Evolutionary conservation across 2,888 invertebrate genomes (phyloP), one percentile per base, ranked within the genome.

Genomic region (Girardia tigrina): DNA sequence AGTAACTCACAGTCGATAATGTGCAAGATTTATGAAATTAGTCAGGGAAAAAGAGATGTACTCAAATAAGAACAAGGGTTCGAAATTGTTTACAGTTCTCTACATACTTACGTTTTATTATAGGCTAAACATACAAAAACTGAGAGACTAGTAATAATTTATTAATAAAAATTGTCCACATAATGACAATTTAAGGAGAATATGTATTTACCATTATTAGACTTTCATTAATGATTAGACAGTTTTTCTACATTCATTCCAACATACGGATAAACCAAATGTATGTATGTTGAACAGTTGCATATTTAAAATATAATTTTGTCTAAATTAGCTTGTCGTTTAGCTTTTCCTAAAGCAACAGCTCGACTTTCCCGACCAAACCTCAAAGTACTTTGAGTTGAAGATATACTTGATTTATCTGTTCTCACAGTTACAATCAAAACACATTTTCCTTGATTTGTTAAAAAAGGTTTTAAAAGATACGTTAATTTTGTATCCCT

Each of bases 401-500:
- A 72, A 1, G 27, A 28, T 26, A 74, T 27, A 28, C 73, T 74
- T 2, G 27, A 26, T 36, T 29, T 12, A 36, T 75, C 75, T 23
- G 74, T 75, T 14, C 75, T 28, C 23, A 75, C 75, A 26, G 75
- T 75, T 0, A 75, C 74, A 26, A 75, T 75, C 26, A 75, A 29
- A 36, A 27, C 71, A 14, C 75, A 75, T 36, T 75, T 75, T n/a
- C 75, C 74, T 12, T 27, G 36, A 36, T 75, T 75, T 27, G 74
- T 74, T 2, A 75, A 28, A 72, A 75, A 75, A 23, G 75, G 75
- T 28, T 75, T 75, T 16, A 75, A 16, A 23, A 75, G 28, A 29
- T 75, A 36, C 6, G 75, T 75, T 28, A 75, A 74, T 75, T 74
- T 75, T 14, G 75, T 29, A 29, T 75, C 75, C 20, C 75, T 72